These are phyloP conservation scores for Hemiscyllium ocellatum DNA, from an alignment of 2,113 vertebrate species.

Conservation along the genomic window DNA sequence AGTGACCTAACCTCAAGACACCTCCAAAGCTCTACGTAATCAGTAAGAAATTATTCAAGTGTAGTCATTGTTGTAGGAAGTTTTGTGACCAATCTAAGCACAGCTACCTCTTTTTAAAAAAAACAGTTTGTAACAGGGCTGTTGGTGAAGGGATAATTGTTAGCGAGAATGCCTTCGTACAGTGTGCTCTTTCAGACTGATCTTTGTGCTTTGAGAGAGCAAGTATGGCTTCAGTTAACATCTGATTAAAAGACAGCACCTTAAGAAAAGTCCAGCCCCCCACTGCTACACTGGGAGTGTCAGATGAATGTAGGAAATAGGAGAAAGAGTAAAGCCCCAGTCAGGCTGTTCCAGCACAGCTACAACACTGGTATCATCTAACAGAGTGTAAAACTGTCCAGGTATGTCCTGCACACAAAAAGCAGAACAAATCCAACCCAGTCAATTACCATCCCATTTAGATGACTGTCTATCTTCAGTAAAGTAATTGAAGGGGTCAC, in stretches of 20 bases:
- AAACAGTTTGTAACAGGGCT: neutral
- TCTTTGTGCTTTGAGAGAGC: neutral
- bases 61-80: neutral
- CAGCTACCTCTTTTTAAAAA: neutral
- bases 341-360: too few relatives aligned
- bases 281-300: neutral
- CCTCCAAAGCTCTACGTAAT: neutral
- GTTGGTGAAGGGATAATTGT: neutral
- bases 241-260: neutral
- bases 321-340: too few relatives aligned
- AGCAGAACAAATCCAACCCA: too few relatives aligned
- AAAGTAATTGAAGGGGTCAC: too few relatives aligned
- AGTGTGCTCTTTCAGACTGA: neutral
- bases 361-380: too few relatives aligned
- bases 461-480: too few relatives aligned
- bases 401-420: too few relatives aligned
- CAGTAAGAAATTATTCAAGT: neutral
- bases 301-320: too few relatives aligned
- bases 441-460: too few relatives aligned
- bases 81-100: neutral
- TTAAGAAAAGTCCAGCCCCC: neutral
- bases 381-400: too few relatives aligned
- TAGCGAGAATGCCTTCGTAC: neutral
- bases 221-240: neutral
- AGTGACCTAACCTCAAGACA: neutral